Conservation (phyloP, 2,797 vertebrate genomes). For the Oophaga sylvatica region DNA sequence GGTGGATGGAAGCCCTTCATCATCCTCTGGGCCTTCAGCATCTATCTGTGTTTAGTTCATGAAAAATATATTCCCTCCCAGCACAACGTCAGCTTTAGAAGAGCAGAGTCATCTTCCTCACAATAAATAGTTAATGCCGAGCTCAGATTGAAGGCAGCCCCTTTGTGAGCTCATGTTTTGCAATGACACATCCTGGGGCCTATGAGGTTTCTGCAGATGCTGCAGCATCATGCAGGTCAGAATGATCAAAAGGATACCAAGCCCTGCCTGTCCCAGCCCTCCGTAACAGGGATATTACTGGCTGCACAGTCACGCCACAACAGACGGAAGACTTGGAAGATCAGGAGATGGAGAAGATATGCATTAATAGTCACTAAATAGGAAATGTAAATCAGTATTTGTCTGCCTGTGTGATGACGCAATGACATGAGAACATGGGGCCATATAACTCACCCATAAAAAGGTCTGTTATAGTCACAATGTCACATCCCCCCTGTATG, state of each 20-base stretch:
- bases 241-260: slow-evolving; percentile 48
- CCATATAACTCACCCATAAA: too few relatives aligned
- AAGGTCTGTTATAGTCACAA: too few relatives aligned
- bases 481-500: too few relatives aligned
- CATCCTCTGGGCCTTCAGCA: slow-evolving; percentile 3
- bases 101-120: slow-evolving; percentile 22
- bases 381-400: neutral
- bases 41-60: slow-evolving; percentile 27
- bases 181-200: slow-evolving; percentile 54
- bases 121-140: slow-evolving; percentile 55
- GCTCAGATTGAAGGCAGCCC: slow-evolving; percentile 40
- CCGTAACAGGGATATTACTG: slow-evolving; percentile 15
- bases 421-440: too few relatives aligned
- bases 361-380: neutral
- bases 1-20: slow-evolving; percentile 15
- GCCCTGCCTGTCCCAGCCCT: slow-evolving; percentile 41
- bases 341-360: neutral
- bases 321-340: slow-evolving; percentile 2
- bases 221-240: slow-evolving; percentile 52
- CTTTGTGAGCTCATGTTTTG: slow-evolving; percentile 49
- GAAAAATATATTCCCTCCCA: slow-evolving; percentile 28
- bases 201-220: slow-evolving; percentile 52
- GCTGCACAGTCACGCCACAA: slow-evolving; percentile 51
- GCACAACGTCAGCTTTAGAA: slow-evolving; percentile 4
- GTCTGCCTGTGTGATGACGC: neutral